A percentile compares a stretch with the other conserved stretches of the same genome.
phyloP scores from a whole-genome alignment of 2,113 vertebrate species.

The Ardeotis arabs region DNA sequence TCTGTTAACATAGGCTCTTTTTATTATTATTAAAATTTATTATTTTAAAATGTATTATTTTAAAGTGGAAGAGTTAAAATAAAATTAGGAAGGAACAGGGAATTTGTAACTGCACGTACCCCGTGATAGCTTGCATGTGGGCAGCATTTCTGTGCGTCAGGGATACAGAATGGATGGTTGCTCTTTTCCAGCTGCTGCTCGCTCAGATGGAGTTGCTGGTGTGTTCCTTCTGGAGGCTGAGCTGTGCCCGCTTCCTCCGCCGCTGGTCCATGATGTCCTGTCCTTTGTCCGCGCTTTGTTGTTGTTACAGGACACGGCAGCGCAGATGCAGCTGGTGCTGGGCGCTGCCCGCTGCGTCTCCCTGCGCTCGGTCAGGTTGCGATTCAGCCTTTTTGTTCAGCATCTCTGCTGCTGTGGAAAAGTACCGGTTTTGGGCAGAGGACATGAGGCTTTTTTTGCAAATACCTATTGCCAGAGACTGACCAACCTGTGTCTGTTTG shows the following conservation, averaged over 20 bases:
- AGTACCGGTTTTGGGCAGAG: background rate
- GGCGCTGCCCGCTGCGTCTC: background rate
- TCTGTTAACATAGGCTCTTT: background rate
- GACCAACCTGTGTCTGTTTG: background rate
- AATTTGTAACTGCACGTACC: background rate
- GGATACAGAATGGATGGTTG: background rate
- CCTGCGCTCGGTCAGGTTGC: rapidly evolving
- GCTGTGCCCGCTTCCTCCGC: background rate
- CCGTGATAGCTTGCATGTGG: rapidly evolving
- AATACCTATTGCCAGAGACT: background rate
- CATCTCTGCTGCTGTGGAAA: background rate
- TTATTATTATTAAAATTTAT: background rate
- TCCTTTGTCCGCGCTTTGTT: too few species aligned
- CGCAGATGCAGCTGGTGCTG: background rate
- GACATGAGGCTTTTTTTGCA: background rate
- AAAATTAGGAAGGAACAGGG: background rate
- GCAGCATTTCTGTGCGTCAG: background rate
- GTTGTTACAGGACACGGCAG: background rate
- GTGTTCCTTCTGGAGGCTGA: background rate
- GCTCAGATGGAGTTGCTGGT: background rate
- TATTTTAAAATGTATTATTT: background rate
- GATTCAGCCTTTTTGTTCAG: background rate
- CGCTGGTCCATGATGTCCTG: rapidly evolving
- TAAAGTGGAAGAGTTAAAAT: background rate
- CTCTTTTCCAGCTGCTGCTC: background rate